phyloP scores from a whole-genome alignment of 2,888 invertebrate species.

The Embidobia sp. region DNA sequence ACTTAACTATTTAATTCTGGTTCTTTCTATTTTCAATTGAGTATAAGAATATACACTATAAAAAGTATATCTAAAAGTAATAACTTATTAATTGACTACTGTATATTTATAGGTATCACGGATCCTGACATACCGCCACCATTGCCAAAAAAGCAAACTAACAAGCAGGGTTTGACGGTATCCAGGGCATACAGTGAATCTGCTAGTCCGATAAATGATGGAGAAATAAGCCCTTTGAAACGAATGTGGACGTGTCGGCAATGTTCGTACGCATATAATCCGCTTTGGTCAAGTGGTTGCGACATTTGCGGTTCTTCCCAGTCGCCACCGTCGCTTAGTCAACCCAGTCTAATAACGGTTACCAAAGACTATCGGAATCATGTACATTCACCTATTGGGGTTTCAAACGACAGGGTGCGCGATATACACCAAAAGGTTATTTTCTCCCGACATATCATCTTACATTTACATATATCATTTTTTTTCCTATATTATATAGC shows the following conservation, averaged over 20 bases:
- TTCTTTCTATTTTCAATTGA: too few species aligned
- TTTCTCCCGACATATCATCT: too few species aligned
- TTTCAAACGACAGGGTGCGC: slow-evolving; percentile 79
- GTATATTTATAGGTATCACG: slow-evolving; percentile 71
- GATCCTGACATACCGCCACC: slow-evolving; percentile 80
- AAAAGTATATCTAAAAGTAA: too few species aligned
- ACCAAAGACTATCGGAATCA: slow-evolving; percentile 83
- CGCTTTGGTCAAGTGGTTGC: slow-evolving; percentile 89
- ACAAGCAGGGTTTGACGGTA: slow-evolving; percentile 71
- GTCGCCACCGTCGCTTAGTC: slow-evolving; percentile 84
- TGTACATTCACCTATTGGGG: slow-evolving; percentile 78
- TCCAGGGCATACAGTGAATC: slow-evolving; percentile 76
- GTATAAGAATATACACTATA: too few species aligned
- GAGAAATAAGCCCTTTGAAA: slow-evolving; percentile 75
- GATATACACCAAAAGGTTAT: slow-evolving; percentile 81
- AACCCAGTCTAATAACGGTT: slow-evolving; percentile 88
- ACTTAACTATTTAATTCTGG: too few species aligned
- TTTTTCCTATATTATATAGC: too few species aligned
- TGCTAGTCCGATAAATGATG: slow-evolving; percentile 75
- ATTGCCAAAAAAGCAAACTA: slow-evolving; percentile 79
- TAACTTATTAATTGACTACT: not conserved
- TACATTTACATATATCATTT: too few species aligned
- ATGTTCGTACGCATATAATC: slow-evolving; percentile 94
- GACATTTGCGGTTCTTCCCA: slow-evolving; percentile 90
- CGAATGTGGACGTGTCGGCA: slow-evolving; percentile 94